Conservation (phyloP, 2,888 invertebrate species). For the Sinopyrophorus schimmeli region DNA sequence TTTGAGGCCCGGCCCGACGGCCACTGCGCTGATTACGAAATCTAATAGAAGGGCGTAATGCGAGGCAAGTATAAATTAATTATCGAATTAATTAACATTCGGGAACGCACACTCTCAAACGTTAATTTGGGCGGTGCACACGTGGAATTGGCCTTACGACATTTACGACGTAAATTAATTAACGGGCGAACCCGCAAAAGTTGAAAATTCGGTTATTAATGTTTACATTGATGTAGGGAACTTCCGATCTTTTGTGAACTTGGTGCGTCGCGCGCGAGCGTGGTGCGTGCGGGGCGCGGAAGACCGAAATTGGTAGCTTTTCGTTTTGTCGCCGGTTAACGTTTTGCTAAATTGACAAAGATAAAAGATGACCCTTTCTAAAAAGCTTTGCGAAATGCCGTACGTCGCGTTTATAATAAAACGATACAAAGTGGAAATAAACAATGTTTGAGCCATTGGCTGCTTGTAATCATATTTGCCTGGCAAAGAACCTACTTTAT, state of each 20-base stretch:
- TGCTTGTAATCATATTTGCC: conserved; percentile 51
- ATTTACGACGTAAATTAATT: conserved; percentile 33
- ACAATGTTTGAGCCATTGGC: conserved; percentile 51
- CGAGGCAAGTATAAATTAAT: conserved; percentile 27
- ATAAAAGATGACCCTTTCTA: conserved; percentile 11
- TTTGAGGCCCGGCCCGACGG: too few species aligned
- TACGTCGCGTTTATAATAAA: conserved; percentile 27
- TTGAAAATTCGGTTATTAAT: conserved; percentile 31
- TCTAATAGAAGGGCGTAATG: too few species aligned
- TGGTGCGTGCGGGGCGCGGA: not conserved
- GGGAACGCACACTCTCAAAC: conserved; percentile 11
- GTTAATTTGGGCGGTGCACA: conserved; percentile 23
- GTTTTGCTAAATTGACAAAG: conserved; percentile 16
- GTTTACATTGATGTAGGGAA: conserved; percentile 24
- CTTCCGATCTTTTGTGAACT: conserved; percentile 21
- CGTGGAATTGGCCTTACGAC: conserved; percentile 27
- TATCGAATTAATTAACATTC: too few species aligned
- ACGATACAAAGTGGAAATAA: conserved; percentile 41
- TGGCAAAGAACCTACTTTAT: conserved; percentile 51
- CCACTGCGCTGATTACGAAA: too few species aligned
- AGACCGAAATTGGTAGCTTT: too few species aligned
- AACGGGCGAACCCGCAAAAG: conserved; percentile 28
- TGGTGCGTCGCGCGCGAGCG: conserved; percentile 10
- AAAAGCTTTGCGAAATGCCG: conserved; percentile 30
- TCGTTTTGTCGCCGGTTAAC: too few species aligned